Conservation (phyloP, 2,113 vertebrate species). For the Synodontis membranacea region DNA sequence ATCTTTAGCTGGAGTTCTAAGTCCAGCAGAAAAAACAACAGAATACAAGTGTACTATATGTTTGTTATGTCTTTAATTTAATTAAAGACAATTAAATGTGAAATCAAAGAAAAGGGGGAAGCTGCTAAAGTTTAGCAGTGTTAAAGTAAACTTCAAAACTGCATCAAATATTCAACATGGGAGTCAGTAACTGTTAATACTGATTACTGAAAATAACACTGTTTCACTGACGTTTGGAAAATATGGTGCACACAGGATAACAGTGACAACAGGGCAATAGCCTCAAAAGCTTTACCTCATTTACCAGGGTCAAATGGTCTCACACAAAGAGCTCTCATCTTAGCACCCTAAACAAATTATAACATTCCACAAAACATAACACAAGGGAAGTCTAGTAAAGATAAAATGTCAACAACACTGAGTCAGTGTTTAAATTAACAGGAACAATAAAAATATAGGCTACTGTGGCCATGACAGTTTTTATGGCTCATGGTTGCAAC, state of each 20-base stretch:
- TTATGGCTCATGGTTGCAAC: background rate
- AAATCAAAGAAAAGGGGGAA: conserved; percentile 5
- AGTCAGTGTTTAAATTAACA: conserved; percentile 35
- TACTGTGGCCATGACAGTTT: conserved; percentile 3
- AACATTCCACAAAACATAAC: too few species aligned
- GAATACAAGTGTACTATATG: background rate
- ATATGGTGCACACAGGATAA: background rate
- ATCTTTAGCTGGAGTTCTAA: background rate
- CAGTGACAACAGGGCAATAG: background rate
- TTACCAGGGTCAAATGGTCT: conserved; percentile 5
- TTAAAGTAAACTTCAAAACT: conserved; percentile 47
- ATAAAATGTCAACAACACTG: conserved; percentile 49
- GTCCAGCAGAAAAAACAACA: background rate
- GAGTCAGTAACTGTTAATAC: conserved; percentile 64
- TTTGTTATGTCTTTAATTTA: background rate
- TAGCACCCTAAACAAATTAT: background rate
- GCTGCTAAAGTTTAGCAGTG: conserved; percentile 9
- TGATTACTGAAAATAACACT: conserved; percentile 69
- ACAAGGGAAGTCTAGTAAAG: background rate
- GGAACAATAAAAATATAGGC: conserved; percentile 12
- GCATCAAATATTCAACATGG: conserved; percentile 65
- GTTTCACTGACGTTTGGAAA: conserved; percentile 57
- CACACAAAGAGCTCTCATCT: background rate
- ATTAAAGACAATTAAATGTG: background rate
- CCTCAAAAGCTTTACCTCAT: background rate